Evolutionary conservation across 2,113 vertebrate genomes (phyloP).

Genomic region (Numenius arquata): DNA sequence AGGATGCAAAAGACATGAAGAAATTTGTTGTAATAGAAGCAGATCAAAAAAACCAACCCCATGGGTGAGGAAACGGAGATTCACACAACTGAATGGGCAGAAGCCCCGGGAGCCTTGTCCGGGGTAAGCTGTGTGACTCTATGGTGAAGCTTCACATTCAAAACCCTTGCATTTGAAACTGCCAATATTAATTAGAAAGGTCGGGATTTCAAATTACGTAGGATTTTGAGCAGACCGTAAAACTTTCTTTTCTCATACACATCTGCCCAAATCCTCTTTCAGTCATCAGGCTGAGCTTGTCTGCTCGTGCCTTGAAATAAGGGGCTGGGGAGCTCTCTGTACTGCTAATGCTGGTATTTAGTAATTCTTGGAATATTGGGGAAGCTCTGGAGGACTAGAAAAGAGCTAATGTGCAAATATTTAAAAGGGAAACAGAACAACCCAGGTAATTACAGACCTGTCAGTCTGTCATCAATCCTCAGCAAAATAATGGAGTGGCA

Average conservation of each 20-base stretch:
- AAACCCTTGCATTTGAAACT: not conserved
- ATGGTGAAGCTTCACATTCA: not conserved
- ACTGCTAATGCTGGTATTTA: not conserved
- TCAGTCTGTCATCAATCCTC: slow-evolving; percentile 56
- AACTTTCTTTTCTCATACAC: not conserved
- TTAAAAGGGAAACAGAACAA: slow-evolving; percentile 59
- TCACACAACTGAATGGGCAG: not conserved
- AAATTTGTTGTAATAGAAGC: not conserved
- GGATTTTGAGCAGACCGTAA: not conserved
- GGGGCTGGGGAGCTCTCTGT: not conserved
- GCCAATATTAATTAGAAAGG: not conserved
- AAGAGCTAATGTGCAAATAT: slow-evolving; percentile 63
- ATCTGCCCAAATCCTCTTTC: not conserved
- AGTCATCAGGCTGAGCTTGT: not conserved
- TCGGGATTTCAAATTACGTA: not conserved
- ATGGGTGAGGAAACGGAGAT: not conserved
- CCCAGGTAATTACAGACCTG: slow-evolving; percentile 59
- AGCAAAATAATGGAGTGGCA: slow-evolving; percentile 52
- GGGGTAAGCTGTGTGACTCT: not conserved
- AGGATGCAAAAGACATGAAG: not conserved
- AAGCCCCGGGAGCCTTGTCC: not conserved
- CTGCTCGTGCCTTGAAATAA: not conserved
- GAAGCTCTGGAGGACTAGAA: slow-evolving; percentile 17
- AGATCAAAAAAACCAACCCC: not conserved
- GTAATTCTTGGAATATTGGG: not conserved